Evolutionary conservation across 2,797 vertebrate genomes (phyloP), one percentile per base, ranked within the genome.

Genomic region (Molossus alvarezi): DNA sequence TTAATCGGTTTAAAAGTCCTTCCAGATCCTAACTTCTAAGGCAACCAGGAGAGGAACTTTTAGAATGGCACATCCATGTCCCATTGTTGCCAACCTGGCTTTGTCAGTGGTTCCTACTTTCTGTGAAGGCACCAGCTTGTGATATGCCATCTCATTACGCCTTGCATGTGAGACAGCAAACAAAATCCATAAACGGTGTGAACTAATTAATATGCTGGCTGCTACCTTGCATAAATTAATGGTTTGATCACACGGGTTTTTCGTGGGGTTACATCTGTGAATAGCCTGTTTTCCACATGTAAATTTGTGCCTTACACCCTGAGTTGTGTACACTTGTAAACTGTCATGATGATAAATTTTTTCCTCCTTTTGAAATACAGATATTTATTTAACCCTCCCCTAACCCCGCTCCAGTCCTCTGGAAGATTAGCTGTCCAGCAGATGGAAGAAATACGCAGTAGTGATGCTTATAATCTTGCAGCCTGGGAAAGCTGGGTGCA

Each of bases 281-380:
- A 99, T 98, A 98, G 98, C 99, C 99, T 99, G 99, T 99, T 98
- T 99, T 99, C 99, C 99, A 99, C 99, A 99, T 99, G 99, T 99
- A 99, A 99, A 99, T 99, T 99, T 99, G 99, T 99, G 99, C 99
- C 99, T 99, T 99, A 99, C 99, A 99, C 99, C 99, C 98, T 99
- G 97, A 99, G 99, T 99, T 99, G 99, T 99, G 99, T 99, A 99
- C 98, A 99, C 98, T 99, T 99, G 99, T 99, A 99, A 99, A 98
- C 98, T 99, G 99, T 99, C 97, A 67, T 98, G 97, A 96, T 98
- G 98, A 98, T 98, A 97, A 97, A 94, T 94, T 96, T 96, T 88
- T 92, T 92, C 97, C 96, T 97, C 97, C 96, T 97, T 98, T 98
- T 90, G 94, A 98, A 97, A 98, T 98, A 98, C 98, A 97, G 97